Base-by-base conservation (phyloP, 2,113 vertebrate genomes). In the Turnix velox region DNA sequence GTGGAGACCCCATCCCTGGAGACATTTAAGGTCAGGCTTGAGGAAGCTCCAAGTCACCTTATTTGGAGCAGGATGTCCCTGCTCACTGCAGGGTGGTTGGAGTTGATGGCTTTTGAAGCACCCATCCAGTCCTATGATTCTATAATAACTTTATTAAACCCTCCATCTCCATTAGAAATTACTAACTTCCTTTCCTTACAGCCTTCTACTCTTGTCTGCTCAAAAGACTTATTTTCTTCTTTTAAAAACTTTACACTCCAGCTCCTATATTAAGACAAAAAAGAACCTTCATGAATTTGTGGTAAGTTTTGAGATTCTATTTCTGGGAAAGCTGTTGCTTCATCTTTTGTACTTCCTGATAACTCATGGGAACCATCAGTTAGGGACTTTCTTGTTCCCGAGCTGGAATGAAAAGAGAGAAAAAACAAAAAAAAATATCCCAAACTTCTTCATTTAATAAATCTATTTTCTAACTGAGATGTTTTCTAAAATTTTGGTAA, bases 331-430 rank as follows among this genome's bases (percentile, higher is more conserved):
- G 40, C 48, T 71, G 28, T 84, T 92, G 83, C 62, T 35, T 93
- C 76, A 63, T 83, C 37, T 40, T 58, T 83, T 58, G 18, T 75
- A 78, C 65, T 96, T 96, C 91, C 88, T 65, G 33, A 65, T 72
- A 94, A 72, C 52, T 75, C 73, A 42, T 28, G 84, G 80, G 57
- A 94, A 93, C 75, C 61, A 65, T 37, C 72, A 95, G 57, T 33
- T 49, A 61, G 27, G 45, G 54, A 87, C 65, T 90, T 94, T 87
- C 88, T 79, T 92, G 80, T 94, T 96, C 88, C 81, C 33, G 62
- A 92, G 65, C 68, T 57, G 58, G 72, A 78, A 83, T 4, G 0
- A 86, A 46, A 90, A 95, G 66, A 54, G 28, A 83, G 62, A 88
- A 90, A 66, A 84, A 87, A 81, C 19, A 84, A 92, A 79, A 57